Evolutionary conservation across 2,113 vertebrate genomes (phyloP).

Genomic region (Mastomys coucha): DNA sequence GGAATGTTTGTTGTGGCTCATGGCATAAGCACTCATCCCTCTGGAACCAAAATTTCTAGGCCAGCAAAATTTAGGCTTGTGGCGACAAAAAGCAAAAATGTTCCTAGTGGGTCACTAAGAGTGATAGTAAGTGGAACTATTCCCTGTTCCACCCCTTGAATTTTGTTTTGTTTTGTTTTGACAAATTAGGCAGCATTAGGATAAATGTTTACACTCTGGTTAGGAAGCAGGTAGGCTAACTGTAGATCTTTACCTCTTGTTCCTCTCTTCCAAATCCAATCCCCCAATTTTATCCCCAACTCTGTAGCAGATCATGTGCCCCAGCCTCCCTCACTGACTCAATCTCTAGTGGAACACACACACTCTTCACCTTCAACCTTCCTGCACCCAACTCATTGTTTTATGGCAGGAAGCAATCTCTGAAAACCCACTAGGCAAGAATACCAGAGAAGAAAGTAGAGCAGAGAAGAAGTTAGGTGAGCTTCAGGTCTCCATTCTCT

Average conservation of each 20-base stretch:
- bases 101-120: no score
- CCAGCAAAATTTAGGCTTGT: no score
- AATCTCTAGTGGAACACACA: neutral
- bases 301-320: neutral
- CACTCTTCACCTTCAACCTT: neutral
- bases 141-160: no score
- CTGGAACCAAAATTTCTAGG: no score
- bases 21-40: no score
- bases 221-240: neutral
- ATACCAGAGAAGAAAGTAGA: neutral
- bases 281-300: neutral
- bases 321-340: neutral
- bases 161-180: neutral
- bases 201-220: neutral
- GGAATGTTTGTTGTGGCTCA: no score
- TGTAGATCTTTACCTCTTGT: neutral
- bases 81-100: no score
- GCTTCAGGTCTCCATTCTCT: neutral
- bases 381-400: neutral
- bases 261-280: neutral
- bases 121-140: no score
- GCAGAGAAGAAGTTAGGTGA: neutral
- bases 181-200: neutral
- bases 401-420: neutral
- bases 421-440: neutral